Conservation (phyloP, 2,888 invertebrate species). For the Tetanocera ferruginea region DNA sequence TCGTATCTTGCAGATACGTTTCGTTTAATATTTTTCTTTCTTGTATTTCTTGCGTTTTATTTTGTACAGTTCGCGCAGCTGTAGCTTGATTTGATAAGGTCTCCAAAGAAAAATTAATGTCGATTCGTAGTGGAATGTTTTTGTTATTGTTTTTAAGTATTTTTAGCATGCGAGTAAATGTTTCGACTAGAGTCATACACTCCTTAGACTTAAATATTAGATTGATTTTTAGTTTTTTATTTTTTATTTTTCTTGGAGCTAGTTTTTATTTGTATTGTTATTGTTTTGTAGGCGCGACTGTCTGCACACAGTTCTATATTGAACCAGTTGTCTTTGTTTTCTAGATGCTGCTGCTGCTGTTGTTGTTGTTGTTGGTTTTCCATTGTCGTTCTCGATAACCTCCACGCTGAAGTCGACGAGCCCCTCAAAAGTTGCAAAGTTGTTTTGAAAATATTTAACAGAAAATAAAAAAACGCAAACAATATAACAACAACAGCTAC, state of each 20-base stretch:
- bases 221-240: not conserved
- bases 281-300: slow-evolving; percentile 29
- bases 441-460: not conserved
- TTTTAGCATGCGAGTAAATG: not conserved
- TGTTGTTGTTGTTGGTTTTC: not conserved
- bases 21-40: slow-evolving; percentile 5
- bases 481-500: too few relatives aligned
- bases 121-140: not conserved
- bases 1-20: not conserved
- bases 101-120: not conserved
- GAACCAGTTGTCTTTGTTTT: not conserved
- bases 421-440: not conserved
- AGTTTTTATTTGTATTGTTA: not conserved
- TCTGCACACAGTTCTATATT: not conserved
- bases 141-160: slow-evolving; percentile 1
- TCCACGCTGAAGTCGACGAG: not conserved
- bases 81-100: not conserved
- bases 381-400: not conserved
- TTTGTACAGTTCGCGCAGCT: not conserved
- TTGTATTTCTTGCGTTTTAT: not conserved
- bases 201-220: not conserved
- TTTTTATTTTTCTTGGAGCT: not conserved
- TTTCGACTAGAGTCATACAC: not conserved
- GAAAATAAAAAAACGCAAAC: too few relatives aligned
- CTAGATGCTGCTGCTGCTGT: not conserved